Conservation (phyloP, 2,797 vertebrate genomes). For the Amblyopsis hoosieri region DNA sequence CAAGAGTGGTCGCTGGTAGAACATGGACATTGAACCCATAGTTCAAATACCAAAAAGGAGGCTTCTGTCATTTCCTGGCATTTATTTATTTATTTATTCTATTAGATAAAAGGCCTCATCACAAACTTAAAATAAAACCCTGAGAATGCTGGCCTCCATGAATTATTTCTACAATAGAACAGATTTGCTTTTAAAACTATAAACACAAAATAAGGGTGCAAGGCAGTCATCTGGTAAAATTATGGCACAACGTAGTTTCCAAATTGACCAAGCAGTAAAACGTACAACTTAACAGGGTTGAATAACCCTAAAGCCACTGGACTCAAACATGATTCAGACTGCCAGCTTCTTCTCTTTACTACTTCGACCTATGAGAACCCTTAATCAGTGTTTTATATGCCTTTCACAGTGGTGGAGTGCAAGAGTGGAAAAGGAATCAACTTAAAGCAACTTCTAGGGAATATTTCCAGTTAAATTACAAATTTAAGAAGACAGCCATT, state of each 20-base stretch:
- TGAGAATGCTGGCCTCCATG: conserved; percentile 52
- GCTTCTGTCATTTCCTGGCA: conserved; percentile 7
- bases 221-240: conserved; percentile 17
- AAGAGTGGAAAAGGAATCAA: conserved; percentile 48
- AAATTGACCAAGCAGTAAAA: conserved; percentile 6
- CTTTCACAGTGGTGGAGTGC: conserved; percentile 48
- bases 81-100: conserved; percentile 3
- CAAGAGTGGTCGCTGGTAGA: conserved; percentile 16
- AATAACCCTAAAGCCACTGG: background rate
- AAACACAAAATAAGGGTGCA: conserved; percentile 19
- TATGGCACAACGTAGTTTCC: conserved; percentile 37
- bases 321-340: background rate
- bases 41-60: conserved; percentile 7
- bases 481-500: conserved; percentile 18
- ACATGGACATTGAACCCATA: conserved; percentile 23
- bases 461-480: conserved; percentile 70
- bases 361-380: conserved; percentile 8
- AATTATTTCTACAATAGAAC: conserved; percentile 26
- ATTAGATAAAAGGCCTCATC: conserved; percentile 37
- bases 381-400: conserved; percentile 16
- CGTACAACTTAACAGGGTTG: conserved; percentile 6
- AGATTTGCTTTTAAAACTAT: background rate
- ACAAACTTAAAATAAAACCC: conserved; percentile 31
- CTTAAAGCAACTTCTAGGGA: conserved; percentile 43
- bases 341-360: conserved; percentile 24